Conservation (phyloP, 2,113 vertebrate genomes). For the Ictidomys tridecemlineatus region DNA sequence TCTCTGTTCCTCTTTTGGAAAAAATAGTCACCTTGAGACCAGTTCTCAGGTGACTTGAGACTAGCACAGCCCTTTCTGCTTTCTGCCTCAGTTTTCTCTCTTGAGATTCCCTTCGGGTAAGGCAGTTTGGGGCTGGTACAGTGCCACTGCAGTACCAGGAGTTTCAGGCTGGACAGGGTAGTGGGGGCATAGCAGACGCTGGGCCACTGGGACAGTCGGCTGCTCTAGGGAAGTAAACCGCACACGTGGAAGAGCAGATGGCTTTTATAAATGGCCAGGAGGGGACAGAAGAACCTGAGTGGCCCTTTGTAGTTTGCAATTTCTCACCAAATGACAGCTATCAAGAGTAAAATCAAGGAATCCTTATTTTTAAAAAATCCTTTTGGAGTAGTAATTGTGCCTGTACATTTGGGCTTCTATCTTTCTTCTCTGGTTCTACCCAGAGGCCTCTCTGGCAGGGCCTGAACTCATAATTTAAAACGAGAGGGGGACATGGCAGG, state of each 20-base stretch:
- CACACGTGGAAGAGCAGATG: neutral
- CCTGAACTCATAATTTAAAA: neutral
- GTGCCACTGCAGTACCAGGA: accelerated
- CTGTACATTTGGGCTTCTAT: neutral
- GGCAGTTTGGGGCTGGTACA: neutral
- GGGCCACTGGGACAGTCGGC: neutral
- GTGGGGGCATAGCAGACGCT: accelerated
- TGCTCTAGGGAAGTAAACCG: too few relatives aligned
- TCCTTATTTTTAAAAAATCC: neutral
- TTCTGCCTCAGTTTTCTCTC: neutral
- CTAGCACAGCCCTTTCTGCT: neutral
- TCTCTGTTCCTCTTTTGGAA: neutral
- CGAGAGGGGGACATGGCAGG: neutral
- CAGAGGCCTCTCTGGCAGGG: neutral
- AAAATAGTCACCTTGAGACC: neutral
- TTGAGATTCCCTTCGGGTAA: neutral
- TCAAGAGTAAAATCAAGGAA: neutral
- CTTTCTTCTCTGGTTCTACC: neutral
- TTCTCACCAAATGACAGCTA: neutral
- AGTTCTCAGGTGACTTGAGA: neutral
- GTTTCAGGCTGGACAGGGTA: neutral
- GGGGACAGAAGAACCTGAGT: neutral
- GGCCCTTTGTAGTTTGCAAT: neutral
- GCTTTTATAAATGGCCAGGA: neutral
- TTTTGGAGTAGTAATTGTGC: neutral